phyloP scores from a whole-genome alignment of 1,140 invertebrate species.

The Amphibalanus amphitrite region DNA sequence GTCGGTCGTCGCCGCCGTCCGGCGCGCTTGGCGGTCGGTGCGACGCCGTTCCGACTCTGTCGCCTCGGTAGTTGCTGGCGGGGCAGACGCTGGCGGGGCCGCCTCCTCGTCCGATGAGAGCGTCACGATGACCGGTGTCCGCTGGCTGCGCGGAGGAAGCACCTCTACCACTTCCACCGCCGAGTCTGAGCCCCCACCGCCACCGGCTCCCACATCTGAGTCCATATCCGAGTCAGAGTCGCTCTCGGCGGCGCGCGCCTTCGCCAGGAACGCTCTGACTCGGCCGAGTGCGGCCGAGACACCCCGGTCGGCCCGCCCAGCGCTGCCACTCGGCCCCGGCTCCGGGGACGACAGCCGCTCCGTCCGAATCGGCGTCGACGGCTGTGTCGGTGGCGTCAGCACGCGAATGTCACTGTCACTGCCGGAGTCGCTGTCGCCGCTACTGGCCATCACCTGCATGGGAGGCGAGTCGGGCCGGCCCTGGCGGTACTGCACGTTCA shows the following conservation, averaged over 20 bases:
- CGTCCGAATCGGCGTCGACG: neutral
- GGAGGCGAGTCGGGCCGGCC: neutral
- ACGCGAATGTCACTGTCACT: neutral
- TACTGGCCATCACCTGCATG: neutral
- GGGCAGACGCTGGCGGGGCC: neutral
- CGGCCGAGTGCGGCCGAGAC: neutral
- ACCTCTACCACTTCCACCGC: conserved; percentile 12
- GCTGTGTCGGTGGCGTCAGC: neutral
- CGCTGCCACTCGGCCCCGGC: neutral
- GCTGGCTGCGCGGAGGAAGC: conserved; percentile 8
- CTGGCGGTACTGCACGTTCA: conserved; percentile 24
- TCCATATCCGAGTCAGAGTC: neutral
- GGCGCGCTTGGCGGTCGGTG: no score
- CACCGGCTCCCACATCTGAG: no score
- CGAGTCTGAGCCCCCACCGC: no score
- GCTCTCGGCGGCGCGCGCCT: neutral
- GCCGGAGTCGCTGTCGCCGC: conserved; percentile 7
- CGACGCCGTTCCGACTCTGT: neutral
- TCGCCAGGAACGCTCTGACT: neutral
- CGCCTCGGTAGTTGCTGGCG: neutral
- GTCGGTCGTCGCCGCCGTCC: no score
- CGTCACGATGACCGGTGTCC: conserved; percentile 10
- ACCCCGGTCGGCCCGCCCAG: neutral
- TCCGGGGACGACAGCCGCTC: neutral
- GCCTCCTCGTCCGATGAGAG: conserved; percentile 11